Evolutionary conservation across 1,140 invertebrate species (phyloP).

Genomic region (Melitaea cinxia): DNA sequence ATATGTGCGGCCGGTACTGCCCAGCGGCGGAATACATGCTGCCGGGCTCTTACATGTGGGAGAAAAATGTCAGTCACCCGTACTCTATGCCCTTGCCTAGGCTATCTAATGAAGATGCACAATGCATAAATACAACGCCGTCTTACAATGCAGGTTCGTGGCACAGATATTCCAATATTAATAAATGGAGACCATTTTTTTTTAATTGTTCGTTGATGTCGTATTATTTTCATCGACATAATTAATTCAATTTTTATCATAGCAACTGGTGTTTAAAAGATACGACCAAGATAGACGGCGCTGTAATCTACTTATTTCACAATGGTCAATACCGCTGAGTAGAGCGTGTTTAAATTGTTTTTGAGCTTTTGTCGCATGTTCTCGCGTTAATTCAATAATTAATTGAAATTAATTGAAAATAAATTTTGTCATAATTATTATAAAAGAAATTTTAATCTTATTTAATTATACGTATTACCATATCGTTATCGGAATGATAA

Average conservation of each 20-base stretch:
- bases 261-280: slow-evolving; percentile 23
- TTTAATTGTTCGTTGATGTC: slow-evolving; percentile 8
- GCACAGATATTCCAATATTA: slow-evolving; percentile 2
- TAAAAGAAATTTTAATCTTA: background rate
- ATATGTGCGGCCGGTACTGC: slow-evolving; percentile 56
- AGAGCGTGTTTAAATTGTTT: background rate
- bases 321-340: background rate
- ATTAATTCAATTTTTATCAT: slow-evolving; percentile 21
- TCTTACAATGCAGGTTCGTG: slow-evolving; percentile 58
- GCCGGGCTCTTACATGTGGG: slow-evolving; percentile 52
- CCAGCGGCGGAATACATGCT: slow-evolving; percentile 50
- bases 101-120: slow-evolving; percentile 41
- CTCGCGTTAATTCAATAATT: background rate
- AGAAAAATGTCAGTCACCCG: slow-evolving; percentile 49
- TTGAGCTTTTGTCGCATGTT: background rate
- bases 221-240: slow-evolving; percentile 18
- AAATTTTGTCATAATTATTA: background rate
- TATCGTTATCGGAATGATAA: slow-evolving; percentile 13
- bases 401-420: background rate
- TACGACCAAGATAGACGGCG: slow-evolving; percentile 11
- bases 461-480: background rate
- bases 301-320: slow-evolving; percentile 2
- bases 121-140: slow-evolving; percentile 36
- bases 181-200: background rate
- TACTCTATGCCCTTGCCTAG: slow-evolving; percentile 49